Percentiles rank a stretch among this genome's conserved stretches.
These are phyloP conservation scores for Carterocephalus palaemon DNA, from an alignment of 2,888 invertebrate species.

Conservation along the genomic window DNA sequence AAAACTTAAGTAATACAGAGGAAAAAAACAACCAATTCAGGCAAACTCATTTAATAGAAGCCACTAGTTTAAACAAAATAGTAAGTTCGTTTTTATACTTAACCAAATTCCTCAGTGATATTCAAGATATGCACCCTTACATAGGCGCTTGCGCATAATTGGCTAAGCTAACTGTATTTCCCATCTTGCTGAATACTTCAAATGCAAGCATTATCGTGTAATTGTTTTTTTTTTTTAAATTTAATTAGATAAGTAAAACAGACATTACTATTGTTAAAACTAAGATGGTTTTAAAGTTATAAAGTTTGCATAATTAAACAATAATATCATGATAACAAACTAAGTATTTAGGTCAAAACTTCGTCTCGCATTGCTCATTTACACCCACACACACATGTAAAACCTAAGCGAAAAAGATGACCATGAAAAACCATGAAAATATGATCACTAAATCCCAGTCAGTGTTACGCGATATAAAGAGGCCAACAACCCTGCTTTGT, in stretches of 20 bases:
- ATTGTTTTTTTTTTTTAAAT: conserved; percentile 20
- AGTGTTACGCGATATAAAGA: no score
- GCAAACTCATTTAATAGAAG: no score
- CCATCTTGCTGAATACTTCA: conserved; percentile 27
- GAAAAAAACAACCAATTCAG: conserved; percentile 25
- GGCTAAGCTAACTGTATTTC: conserved; percentile 30
- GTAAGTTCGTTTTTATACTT: conserved; percentile 23
- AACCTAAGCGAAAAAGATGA: no score
- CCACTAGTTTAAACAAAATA: no score
- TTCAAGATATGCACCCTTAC: conserved; percentile 18
- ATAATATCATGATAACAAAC: no score
- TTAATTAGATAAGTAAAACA: conserved; percentile 20
- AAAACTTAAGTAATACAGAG: no score
- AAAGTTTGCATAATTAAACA: conserved; percentile 8
- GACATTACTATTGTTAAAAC: conserved; percentile 9
- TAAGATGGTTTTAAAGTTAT: conserved; percentile 13
- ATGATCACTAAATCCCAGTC: no score
- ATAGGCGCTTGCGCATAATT: conserved; percentile 23
- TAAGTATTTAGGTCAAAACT: no score
- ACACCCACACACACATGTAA: no score
- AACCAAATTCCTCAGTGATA: conserved; percentile 19
- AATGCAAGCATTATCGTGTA: conserved; percentile 11
- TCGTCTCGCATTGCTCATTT: no score
- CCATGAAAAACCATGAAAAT: no score
- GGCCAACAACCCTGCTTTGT: no score